phyloP scores from a whole-genome alignment of 2,888 invertebrate genomes.

The Pseudococcus jackbeardsleyi region DNA sequence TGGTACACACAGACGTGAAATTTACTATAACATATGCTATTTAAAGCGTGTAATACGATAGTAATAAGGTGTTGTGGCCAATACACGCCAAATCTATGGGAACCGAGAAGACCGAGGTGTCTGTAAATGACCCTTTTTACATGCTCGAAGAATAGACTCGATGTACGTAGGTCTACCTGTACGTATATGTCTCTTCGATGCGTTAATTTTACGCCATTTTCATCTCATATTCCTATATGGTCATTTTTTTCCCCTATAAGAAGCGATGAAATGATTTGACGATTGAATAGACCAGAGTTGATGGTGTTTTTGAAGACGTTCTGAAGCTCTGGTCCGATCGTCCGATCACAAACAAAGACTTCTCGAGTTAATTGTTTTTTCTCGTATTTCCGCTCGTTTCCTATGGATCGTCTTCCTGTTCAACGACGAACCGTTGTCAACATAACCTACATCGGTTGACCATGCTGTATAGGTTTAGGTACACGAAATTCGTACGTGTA shows the following conservation, averaged over 20 bases:
- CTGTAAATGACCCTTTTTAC: conserved; percentile 45
- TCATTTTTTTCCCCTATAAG: neutral
- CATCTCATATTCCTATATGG: neutral
- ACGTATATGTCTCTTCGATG: neutral
- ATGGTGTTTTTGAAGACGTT: neutral
- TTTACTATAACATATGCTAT: conserved; percentile 37
- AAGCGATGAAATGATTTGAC: neutral
- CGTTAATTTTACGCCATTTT: conserved; percentile 48
- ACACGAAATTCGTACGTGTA: neutral
- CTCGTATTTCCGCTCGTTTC: conserved; percentile 49
- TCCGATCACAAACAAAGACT: neutral
- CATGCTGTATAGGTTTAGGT: neutral
- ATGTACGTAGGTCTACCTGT: neutral
- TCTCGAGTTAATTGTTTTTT: conserved; percentile 45
- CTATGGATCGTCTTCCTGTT: conserved; percentile 21
- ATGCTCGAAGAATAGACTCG: neutral
- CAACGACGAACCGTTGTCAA: conserved; percentile 18
- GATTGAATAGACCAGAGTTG: neutral
- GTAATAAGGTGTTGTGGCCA: conserved; percentile 10
- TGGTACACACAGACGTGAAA: neutral
- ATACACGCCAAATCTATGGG: conserved; percentile 39
- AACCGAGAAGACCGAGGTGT: neutral
- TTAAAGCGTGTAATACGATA: conserved; percentile 47
- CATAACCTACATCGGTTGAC: conserved; percentile 50
- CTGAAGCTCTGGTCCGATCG: neutral